These are phyloP conservation scores for Clusia tigrina DNA, from an alignment of 2,888 invertebrate species.

Conservation along the genomic window DNA sequence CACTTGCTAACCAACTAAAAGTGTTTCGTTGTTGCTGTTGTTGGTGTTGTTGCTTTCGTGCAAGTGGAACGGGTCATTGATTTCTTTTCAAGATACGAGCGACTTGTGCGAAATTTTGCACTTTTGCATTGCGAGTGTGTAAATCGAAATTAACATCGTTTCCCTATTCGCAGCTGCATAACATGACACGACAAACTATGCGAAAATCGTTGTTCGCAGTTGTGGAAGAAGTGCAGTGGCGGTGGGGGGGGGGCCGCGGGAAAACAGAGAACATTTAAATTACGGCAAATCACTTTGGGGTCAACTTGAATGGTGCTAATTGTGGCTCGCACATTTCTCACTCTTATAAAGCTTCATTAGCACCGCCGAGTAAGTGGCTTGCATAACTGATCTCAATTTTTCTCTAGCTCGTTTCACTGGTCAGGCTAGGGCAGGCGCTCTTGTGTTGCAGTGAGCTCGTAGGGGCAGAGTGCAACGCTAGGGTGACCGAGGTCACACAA, in stretches of 20 bases:
- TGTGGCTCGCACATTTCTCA: no score
- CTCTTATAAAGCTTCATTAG: no score
- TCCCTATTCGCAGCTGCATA: neutral
- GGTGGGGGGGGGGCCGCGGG: no score
- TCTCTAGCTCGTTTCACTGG: no score
- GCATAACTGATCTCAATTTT: no score
- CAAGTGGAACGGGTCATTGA: neutral
- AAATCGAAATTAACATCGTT: conserved; percentile 1
- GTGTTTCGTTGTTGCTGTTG: neutral
- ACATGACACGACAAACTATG: neutral
- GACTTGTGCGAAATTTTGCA: neutral
- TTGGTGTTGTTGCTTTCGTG: no score
- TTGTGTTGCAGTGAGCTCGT: no score
- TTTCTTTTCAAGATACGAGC: neutral
- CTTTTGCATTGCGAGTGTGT: neutral
- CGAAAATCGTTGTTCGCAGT: neutral
- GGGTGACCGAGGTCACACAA: no score
- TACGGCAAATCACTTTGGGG: neutral
- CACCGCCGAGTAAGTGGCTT: no score
- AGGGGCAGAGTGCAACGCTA: no score
- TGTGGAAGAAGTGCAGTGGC: neutral
- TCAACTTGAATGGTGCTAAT: neutral
- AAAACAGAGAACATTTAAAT: neutral
- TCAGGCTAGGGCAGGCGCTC: no score
- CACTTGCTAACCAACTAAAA: neutral